phyloP scores from a whole-genome alignment of 2,888 invertebrate species.

The Idaea aversata region DNA sequence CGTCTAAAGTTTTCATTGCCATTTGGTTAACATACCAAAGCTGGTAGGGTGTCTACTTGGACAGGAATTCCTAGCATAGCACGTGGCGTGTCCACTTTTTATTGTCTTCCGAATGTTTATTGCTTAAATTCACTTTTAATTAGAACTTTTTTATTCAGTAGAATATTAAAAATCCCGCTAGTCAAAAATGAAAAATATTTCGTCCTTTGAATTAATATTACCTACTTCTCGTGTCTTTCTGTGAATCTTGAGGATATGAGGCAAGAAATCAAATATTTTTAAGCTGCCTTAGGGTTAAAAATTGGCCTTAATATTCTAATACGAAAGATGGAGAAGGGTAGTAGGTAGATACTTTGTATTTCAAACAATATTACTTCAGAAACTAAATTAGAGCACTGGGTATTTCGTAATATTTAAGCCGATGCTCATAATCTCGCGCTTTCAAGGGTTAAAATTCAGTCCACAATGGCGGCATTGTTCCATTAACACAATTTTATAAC shows the following conservation, averaged over 20 bases:
- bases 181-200: background rate
- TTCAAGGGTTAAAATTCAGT: slow-evolving; percentile 62
- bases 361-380: slow-evolving; percentile 25
- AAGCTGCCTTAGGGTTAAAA: background rate
- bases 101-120: slow-evolving; percentile 31
- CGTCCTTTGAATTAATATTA: too few relatives aligned
- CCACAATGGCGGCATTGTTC: slow-evolving; percentile 64
- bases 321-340: background rate
- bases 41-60: slow-evolving; percentile 10
- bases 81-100: slow-evolving; percentile 27
- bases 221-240: too few relatives aligned
- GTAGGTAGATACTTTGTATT: background rate
- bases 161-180: too few relatives aligned
- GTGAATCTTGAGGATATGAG: too few relatives aligned
- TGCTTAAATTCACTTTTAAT: slow-evolving; percentile 16
- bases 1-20: slow-evolving; percentile 58
- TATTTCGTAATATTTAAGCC: slow-evolving; percentile 51
- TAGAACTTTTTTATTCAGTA: background rate
- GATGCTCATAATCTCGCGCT: slow-evolving; percentile 61
- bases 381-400: slow-evolving; percentile 50
- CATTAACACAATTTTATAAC: slow-evolving; percentile 80
- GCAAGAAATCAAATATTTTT: too few relatives aligned
- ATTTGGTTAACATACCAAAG: slow-evolving; percentile 64
- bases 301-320: background rate
- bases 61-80: slow-evolving; percentile 21